Evolutionary conservation across 1,140 invertebrate genomes (phyloP).

Genomic region (Drosophila tropicalis): DNA sequence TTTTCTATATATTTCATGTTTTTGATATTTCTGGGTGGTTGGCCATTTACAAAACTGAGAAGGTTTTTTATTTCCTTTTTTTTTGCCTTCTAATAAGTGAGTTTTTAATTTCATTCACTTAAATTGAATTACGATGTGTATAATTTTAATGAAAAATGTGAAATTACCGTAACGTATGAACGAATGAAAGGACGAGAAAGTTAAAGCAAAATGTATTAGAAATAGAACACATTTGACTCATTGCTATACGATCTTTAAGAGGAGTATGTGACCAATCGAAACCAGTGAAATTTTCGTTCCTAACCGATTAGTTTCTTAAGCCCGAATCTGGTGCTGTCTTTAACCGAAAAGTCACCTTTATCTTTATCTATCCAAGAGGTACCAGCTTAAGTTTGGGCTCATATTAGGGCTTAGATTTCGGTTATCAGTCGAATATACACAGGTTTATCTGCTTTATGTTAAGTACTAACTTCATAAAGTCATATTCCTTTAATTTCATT

Average conservation of each 20-base stretch:
- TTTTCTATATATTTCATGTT: conserved; percentile 27
- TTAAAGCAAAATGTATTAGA: not conserved
- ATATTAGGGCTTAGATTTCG: no score
- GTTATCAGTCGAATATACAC: no score
- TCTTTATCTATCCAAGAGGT: no score
- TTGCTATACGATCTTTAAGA: not conserved
- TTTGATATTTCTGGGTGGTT: conserved; percentile 41
- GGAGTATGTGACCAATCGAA: no score
- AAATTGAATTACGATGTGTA: conserved; percentile 21
- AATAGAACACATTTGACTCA: not conserved
- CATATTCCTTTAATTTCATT: no score
- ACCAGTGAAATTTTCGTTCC: no score
- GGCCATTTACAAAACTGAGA: conserved; percentile 26
- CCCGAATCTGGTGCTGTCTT: no score
- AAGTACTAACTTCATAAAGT: no score
- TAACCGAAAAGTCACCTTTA: no score
- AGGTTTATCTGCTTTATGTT: no score
- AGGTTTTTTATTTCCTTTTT: conserved; percentile 38
- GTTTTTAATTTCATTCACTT: conserved; percentile 55
- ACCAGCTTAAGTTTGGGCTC: no score
- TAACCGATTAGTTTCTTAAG: no score
- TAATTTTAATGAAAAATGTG: conserved; percentile 3
- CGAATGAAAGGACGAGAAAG: not conserved
- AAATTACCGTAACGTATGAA: not conserved
- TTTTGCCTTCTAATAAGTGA: conserved; percentile 24